Percentiles rank a stretch among this genome's conserved stretches.
These are phyloP conservation scores for Cyanoramphus novaezelandiae DNA, from an alignment of 2,113 vertebrate species.

Conservation along the genomic window DNA sequence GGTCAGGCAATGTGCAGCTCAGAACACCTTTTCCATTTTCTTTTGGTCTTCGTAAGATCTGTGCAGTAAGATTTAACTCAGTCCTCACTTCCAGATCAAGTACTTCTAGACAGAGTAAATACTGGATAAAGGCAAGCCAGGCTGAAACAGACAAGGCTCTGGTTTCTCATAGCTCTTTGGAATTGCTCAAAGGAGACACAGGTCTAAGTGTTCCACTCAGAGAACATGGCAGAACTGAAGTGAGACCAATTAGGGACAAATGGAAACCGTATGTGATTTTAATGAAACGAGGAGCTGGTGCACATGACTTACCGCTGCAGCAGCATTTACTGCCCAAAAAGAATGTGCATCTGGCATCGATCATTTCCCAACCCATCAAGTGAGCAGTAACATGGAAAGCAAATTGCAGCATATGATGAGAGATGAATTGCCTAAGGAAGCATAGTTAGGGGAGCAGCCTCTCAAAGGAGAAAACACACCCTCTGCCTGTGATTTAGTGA, in stretches of 20 bases:
- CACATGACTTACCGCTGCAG: conserved; percentile 18
- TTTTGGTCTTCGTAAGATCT: neutral
- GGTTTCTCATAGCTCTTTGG: conserved; percentile 19
- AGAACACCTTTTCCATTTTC: neutral
- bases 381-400: conserved; percentile 10
- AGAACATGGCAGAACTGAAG: conserved; percentile 40
- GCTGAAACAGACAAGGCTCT: neutral
- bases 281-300: conserved; percentile 49
- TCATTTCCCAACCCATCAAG: conserved; percentile 36
- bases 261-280: conserved; percentile 62
- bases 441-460: neutral
- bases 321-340: conserved; percentile 57
- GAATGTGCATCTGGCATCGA: conserved; percentile 52
- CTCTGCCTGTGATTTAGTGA: conserved; percentile 17
- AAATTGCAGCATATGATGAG: conserved; percentile 37
- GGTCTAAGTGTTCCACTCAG: conserved; percentile 9
- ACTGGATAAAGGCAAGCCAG: neutral
- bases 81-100: neutral
- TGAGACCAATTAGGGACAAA: conserved; percentile 62
- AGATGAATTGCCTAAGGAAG: conserved; percentile 14
- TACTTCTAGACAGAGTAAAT: neutral
- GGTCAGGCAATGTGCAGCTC: neutral
- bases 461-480: neutral
- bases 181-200: conserved; percentile 19
- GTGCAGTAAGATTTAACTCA: neutral